Evolutionary conservation across 2,888 invertebrate species (phyloP).

Genomic region (Therioaphis trifolii): DNA sequence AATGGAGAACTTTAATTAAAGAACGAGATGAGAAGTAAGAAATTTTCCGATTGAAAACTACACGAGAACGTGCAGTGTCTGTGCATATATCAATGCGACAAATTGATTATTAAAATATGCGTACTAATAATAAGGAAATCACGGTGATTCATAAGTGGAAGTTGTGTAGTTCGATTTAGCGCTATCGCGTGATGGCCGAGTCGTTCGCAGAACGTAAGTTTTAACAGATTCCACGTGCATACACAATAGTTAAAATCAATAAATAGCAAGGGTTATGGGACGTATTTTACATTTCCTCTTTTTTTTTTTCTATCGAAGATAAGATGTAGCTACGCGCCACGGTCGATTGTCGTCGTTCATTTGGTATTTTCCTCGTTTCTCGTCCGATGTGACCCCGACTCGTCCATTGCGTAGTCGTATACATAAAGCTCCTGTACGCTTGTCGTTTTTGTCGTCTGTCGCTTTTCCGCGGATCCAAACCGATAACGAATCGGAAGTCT

Average conservation of each 20-base stretch:
- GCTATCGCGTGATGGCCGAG: background rate
- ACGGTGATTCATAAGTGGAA: background rate
- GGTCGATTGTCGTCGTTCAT: background rate
- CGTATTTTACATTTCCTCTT: conserved; percentile 1
- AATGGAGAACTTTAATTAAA: too few species aligned
- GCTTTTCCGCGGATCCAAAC: background rate
- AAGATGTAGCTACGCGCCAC: background rate
- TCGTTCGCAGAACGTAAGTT: background rate
- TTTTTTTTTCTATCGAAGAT: background rate
- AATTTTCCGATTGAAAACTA: background rate
- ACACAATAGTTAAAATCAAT: background rate
- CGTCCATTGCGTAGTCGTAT: too few species aligned
- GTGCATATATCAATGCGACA: background rate
- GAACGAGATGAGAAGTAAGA: too few species aligned
- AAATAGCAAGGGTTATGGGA: background rate
- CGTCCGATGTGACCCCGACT: background rate
- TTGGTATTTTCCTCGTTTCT: background rate
- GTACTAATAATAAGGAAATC: background rate
- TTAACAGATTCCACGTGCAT: background rate
- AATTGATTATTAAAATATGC: background rate
- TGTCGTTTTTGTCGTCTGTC: background rate
- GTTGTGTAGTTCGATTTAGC: background rate
- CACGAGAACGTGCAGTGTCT: too few species aligned
- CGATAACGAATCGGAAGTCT: background rate
- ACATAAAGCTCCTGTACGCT: conserved; percentile 16